Base-by-base conservation (phyloP, 2,113 vertebrate genomes). In the Ahaetulla prasina region DNA sequence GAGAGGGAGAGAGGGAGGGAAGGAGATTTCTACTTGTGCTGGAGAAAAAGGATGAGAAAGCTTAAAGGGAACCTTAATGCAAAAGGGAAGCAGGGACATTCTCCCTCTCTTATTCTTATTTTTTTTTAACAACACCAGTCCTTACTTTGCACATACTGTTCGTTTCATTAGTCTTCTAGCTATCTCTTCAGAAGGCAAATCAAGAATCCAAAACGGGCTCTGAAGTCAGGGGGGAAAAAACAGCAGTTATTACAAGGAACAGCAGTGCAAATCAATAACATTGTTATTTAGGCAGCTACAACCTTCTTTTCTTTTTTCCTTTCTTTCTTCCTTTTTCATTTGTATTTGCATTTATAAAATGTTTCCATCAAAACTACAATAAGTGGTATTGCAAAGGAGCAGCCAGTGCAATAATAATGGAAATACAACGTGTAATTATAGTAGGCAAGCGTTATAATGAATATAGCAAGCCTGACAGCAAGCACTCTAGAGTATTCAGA, bases 71-170 rank as follows among this genome's bases (percentile, higher is more conserved):
- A 85, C 25, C 74, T 85, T 54, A 47, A 11, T 18, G 10, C 2
- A 27, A 9, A 45, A 49, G 55, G 8, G 35, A 10, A 53, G 85
- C 23, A 74, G 89, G 7, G 27, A 16, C 14, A 60, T 0, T 0
- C 43, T 52, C 35, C 8, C 86, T 60, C 49, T 23, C 2, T 89
- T 49, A 10, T 47, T 80, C 2, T 39, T 80, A 22, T 80, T 80
- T 43, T 68, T 43, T 68, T 27, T 30, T 60, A 52, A 6, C 1
- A 87, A 63, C 89, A 93, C 63, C 50, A 92, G n/a, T 92, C 50
- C 50, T 98, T 98, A 99, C 99, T 99, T 99, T 97, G 98, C 98
- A 98, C 99, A 99, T 35, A 99, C 98, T 90, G 99, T 99, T 97
- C 99, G 97, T 88, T 98, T 98, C 99, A 99, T 99, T 86, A 99